phyloP scores from a whole-genome alignment of 2,888 invertebrate species.

The Torymus texanus region DNA sequence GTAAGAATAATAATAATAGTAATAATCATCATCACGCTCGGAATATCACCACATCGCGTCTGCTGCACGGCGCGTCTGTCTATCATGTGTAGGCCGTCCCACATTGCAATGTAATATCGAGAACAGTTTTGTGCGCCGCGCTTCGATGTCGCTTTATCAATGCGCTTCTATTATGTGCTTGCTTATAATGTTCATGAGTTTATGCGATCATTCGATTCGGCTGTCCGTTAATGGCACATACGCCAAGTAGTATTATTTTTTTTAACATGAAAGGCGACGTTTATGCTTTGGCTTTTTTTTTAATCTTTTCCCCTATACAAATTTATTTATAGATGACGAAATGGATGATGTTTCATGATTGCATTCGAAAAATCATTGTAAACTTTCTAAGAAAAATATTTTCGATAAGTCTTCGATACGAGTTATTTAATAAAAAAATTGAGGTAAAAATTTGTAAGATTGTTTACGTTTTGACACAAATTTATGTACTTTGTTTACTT shows the following conservation, averaged over 20 bases:
- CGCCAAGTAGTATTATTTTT: neutral
- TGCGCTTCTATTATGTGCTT: neutral
- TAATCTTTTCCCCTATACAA: neutral
- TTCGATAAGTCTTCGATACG: conserved; percentile 22
- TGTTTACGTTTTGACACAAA: conserved; percentile 51
- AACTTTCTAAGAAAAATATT: conserved; percentile 51
- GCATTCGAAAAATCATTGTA: conserved; percentile 47
- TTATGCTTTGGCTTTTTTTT: conserved; percentile 23
- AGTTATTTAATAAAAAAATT: conserved; percentile 45
- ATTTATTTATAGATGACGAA: conserved; percentile 11
- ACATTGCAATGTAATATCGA: conserved; percentile 15
- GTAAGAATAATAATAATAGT: neutral
- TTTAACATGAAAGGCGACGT: conserved; percentile 20
- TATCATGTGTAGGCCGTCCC: conserved; percentile 39
- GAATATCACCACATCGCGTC: conserved; percentile 39
- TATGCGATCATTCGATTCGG: conserved; percentile 4
- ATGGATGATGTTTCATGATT: conserved; percentile 2
- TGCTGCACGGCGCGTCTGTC: conserved; percentile 6
- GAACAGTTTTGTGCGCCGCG: conserved; percentile 21
- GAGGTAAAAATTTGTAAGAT: conserved; percentile 49
- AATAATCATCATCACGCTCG: neutral
- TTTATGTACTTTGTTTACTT: conserved; percentile 44
- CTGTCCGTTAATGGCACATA: conserved; percentile 14
- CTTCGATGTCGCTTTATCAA: conserved; percentile 43
- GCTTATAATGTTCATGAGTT: conserved; percentile 7